phyloP scores from a whole-genome alignment of 2,888 invertebrate genomes.

The Micoletzkya japonica region DNA sequence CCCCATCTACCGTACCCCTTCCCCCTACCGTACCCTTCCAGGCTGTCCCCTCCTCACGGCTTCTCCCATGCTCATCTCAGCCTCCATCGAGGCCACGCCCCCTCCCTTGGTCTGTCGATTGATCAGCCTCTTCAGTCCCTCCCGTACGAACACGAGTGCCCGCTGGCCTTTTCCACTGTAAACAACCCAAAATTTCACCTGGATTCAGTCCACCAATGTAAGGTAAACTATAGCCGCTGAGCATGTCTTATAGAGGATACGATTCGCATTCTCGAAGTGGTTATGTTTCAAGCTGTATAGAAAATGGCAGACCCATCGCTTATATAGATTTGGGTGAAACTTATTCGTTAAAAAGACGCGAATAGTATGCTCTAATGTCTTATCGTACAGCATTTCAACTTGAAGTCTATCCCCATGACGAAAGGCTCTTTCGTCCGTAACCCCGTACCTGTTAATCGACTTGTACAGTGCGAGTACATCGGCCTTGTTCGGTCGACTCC shows the following conservation, averaged over 20 bases:
- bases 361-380: no score
- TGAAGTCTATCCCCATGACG: no score
- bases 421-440: no score
- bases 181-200: slow-evolving; percentile 2
- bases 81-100: no score
- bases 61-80: no score
- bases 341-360: neutral
- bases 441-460: neutral
- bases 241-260: no score
- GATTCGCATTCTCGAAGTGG: no score
- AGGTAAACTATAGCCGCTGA: no score
- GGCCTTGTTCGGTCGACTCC: neutral
- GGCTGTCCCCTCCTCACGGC: no score
- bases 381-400: no score
- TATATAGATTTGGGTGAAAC: neutral
- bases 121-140: slow-evolving; percentile 1
- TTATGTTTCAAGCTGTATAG: neutral
- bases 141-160: neutral
- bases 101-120: neutral
- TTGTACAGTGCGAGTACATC: slow-evolving; percentile 8
- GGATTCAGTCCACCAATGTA: neutral
- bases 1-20: no score
- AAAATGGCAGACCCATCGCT: neutral
- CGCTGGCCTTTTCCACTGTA: slow-evolving; percentile 1
- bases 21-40: no score